Conservation (phyloP, 1,140 invertebrate species). For the Caligus rogercresseyi region DNA sequence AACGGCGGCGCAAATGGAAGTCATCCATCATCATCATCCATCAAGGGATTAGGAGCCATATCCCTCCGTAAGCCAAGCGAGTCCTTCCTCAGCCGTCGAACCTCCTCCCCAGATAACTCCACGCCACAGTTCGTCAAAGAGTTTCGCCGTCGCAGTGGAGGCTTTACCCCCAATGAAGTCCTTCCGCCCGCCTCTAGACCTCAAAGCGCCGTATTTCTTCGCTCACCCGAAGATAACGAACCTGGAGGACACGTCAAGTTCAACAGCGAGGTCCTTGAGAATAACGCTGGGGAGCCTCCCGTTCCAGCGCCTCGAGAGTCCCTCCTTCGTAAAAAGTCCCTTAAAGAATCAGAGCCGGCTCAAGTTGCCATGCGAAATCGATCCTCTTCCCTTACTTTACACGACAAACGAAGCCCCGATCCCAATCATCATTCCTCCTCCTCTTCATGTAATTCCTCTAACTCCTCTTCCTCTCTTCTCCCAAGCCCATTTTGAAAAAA, state of each 20-base stretch:
- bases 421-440: neutral
- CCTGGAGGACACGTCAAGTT: neutral
- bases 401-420: neutral
- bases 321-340: neutral
- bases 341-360: neutral
- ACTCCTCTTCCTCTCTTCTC: neutral
- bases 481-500: conserved; percentile 25
- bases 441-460: neutral
- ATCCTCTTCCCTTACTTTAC: conserved; percentile 10
- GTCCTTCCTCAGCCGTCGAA: neutral
- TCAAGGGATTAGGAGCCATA: too few relatives aligned
- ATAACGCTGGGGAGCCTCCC: neutral
- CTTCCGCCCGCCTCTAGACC: neutral
- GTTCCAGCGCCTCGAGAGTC: neutral
- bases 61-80: neutral
- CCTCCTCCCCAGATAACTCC: neutral
- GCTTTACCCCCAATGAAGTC: neutral
- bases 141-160: neutral
- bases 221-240: neutral
- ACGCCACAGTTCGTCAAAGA: neutral
- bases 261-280: neutral
- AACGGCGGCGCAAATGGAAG: neutral
- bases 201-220: neutral
- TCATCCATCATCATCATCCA: neutral
- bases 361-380: neutral